These are phyloP conservation scores for Philypnodon macrostomus DNA, from an alignment of 2,797 vertebrate genomes.

Conservation along the genomic window DNA sequence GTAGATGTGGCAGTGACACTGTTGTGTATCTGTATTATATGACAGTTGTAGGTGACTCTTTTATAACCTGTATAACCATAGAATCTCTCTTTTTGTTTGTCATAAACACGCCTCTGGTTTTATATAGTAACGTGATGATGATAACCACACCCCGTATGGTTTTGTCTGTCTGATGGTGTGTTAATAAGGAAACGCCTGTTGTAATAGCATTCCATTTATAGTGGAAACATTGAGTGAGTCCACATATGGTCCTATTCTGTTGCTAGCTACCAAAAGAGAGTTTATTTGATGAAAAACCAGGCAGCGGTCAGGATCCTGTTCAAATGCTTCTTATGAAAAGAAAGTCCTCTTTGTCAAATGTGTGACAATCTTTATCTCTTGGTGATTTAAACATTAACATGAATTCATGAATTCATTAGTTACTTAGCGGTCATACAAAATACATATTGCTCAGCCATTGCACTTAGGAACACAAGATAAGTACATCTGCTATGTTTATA, in stretches of 20 bases:
- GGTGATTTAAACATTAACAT: background rate
- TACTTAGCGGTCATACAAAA: background rate
- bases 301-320: background rate
- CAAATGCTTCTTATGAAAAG: background rate
- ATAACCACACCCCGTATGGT: constrained; percentile 2
- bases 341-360: too few relatives aligned
- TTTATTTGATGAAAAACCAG: background rate
- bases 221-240: background rate
- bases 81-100: background rate
- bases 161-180: constrained; percentile 8
- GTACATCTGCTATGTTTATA: background rate
- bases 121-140: background rate
- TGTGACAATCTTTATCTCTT: background rate
- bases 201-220: constrained; percentile 3
- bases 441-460: background rate
- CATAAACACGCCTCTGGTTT: background rate
- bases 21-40: too few relatives aligned
- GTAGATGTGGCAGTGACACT: too few relatives aligned
- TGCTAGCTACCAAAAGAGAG: too few relatives aligned
- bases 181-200: constrained; percentile 9
- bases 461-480: constrained; percentile 10
- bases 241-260: constrained; percentile 3
- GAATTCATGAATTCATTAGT: too few relatives aligned
- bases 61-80: too few relatives aligned
- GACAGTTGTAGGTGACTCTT: too few relatives aligned